Evolutionary conservation across 1,140 invertebrate species (phyloP).

Genomic region (Penaeus vannamei): DNA sequence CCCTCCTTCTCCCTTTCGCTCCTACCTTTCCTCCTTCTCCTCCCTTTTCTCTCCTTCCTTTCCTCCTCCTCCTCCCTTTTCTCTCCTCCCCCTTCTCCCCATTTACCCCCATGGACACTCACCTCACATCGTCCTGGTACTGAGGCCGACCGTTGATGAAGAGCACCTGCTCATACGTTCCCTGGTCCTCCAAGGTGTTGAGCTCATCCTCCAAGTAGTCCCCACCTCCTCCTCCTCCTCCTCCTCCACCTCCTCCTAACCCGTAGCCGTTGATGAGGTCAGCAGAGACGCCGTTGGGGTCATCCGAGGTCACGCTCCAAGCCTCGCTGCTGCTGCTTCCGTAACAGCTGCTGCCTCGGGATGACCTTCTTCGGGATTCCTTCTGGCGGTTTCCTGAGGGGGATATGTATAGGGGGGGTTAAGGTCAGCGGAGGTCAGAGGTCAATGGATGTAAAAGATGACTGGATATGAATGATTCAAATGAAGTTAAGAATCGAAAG

Average conservation of each 20-base stretch:
- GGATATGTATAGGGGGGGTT: not conserved
- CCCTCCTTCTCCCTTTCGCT: not conserved
- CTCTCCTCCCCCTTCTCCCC: not conserved
- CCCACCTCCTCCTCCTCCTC: not conserved
- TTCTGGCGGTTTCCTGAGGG: slow-evolving; percentile 51
- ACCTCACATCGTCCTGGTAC: slow-evolving; percentile 64
- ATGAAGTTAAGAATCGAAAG: no score
- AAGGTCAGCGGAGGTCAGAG: no score
- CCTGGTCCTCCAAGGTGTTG: slow-evolving; percentile 51
- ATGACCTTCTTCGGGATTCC: slow-evolving; percentile 48
- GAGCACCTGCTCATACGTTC: slow-evolving; percentile 67
- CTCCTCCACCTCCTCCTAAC: not conserved
- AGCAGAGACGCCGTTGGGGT: slow-evolving; percentile 26
- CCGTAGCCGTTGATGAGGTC: not conserved
- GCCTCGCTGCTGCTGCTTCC: slow-evolving; percentile 60
- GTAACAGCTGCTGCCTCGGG: slow-evolving; percentile 60
- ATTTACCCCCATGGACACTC: not conserved
- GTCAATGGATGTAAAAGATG: no score
- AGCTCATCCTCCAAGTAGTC: slow-evolving; percentile 30
- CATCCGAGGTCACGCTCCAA: slow-evolving; percentile 56
- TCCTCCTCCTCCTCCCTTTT: no score
- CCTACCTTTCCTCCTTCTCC: not conserved
- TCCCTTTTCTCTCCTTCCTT: not conserved
- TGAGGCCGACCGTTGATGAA: slow-evolving; percentile 67
- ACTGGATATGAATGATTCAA: no score